Conservation (phyloP, 1,140 invertebrate genomes). For the Drosophila elegans region DNA sequence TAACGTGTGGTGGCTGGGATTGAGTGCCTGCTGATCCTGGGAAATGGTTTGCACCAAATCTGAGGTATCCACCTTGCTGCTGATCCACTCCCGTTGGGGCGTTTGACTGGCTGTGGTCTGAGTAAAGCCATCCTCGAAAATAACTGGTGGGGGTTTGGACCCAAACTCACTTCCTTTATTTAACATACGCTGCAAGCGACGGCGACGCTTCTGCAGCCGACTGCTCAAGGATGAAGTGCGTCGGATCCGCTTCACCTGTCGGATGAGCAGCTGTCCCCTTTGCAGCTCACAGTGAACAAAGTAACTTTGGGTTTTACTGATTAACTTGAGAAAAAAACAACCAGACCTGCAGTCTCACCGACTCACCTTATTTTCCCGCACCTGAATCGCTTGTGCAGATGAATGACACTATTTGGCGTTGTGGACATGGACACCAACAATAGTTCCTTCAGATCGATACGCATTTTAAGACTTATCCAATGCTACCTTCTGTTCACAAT, state of each 20-base stretch:
- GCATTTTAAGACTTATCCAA: slow-evolving; percentile 26
- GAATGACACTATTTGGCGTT: neutral
- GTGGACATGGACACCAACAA: slow-evolving; percentile 30
- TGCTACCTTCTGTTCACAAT: slow-evolving; percentile 3
- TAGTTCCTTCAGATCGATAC: slow-evolving; percentile 46
- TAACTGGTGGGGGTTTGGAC: neutral
- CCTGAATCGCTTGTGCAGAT: slow-evolving; percentile 15
- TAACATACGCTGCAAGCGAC: neutral
- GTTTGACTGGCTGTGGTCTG: slow-evolving; percentile 25
- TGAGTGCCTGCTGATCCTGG: slow-evolving; percentile 41
- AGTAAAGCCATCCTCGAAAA: neutral
- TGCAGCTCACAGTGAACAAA: slow-evolving; percentile 41
- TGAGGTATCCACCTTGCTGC: slow-evolving; percentile 30
- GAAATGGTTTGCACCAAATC: slow-evolving; percentile 13
- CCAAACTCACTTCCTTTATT: neutral
- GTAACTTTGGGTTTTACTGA: slow-evolving; percentile 17
- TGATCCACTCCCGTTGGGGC: neutral
- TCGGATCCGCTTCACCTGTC: neutral
- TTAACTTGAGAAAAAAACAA: neutral
- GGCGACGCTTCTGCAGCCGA: neutral
- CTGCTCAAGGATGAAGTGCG: neutral
- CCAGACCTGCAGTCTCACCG: too few relatives aligned
- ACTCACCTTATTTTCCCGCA: slow-evolving; percentile 41
- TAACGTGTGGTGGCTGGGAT: neutral
- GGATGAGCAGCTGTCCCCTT: slow-evolving; percentile 23